Base-by-base conservation (phyloP, 2,888 invertebrate species). In the Lasioglossum calceatum region DNA sequence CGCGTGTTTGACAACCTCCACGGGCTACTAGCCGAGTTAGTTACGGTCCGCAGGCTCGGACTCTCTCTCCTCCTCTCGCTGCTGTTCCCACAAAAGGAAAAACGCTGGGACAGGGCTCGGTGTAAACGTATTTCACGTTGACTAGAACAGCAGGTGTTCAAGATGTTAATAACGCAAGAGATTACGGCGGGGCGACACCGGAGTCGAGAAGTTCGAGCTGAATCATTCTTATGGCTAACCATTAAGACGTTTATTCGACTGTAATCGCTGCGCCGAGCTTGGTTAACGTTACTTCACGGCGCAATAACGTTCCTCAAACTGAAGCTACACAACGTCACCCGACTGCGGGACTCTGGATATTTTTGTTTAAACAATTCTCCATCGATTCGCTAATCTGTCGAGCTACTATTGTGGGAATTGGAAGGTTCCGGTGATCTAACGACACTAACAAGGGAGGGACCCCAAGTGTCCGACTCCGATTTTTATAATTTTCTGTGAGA, bases 111-210 rank as follows among this genome's bases (percentile, higher is more conserved):
- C 19, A 1, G 14, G n/a, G 64, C 36, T 58, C 54, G 14, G 80
- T 39, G 73, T 44, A 80, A 82, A 82, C 73, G 81, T 75, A 71
- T 83, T 84, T 76, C 36, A 82, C 82, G 58, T 61, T 71, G 39
- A 10, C 50, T 82, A 72, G 64, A 84, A 76, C 84, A 72, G 83
- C 84, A 84, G 84, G 83, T 84, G 83, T 77, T 76, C 82, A 39
- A 61, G 76, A 72, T n/a, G 83, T 39, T 84, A 84, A 76, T 82
- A 84, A 76, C 61, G 72, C 23, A 61, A 76, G 71, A 47, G 42
- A 50, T 77, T 77, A 64, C 47, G 44, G n/a, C 4, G 10, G n/a
- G 23, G 32, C 27, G 47, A n/a, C 23, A 16, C n/a, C 10, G 36
- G 23, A 23, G 32, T 14, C 47, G 10, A 42, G 77, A 44, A 32